Evolutionary conservation across 2,797 vertebrate genomes (phyloP), one percentile per base, ranked within the genome.

Genomic region (Enteromius paludinosus): DNA sequence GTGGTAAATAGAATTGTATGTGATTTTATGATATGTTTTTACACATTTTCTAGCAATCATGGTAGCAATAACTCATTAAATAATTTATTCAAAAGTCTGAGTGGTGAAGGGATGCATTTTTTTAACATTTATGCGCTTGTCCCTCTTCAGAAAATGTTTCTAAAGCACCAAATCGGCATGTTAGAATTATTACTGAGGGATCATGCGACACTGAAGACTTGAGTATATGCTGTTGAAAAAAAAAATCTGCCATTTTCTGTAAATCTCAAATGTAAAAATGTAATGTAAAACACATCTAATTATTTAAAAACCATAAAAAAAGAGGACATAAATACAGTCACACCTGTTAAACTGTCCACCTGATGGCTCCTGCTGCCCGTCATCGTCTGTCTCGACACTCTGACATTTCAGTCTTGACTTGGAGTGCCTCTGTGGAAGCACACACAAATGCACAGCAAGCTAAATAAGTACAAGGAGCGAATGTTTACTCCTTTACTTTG

Each of bases 281-380:
- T 17, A 62, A 30, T 15, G 6, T 8, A 30, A 30, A 62, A 62
- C 1, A 28, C 0, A 23, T n/a, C n/a, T 14, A 25, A 28, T 61
- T 4, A 54, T 54, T 56, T 54, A 0, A 70, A 70, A 41, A 20
- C 23, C 25, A 30, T 28, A 5, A 30, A 71, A 71, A 71, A 47
- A 0, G 10, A 3, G 0, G 10, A 71, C 0, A 12, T 49, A 52
- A 3, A 33, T 28, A 52, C 17, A 30, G 56, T 83, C 89, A 91
- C 86, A 99, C 98, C 98, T 96, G 93, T 92, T 94, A 14, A 96
- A 93, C 87, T 97, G 97, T 78, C 96, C 95, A 75, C 94, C 94
- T 0, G 93, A 92, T 5, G 80, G 88, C 56, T 96, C 96, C 86
- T 95, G 96, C 87, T 92, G 94, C 25, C 74, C 28, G 0, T 97